phyloP scores from a whole-genome alignment of 1,140 invertebrate species.

The Heliconius eleuchia region DNA sequence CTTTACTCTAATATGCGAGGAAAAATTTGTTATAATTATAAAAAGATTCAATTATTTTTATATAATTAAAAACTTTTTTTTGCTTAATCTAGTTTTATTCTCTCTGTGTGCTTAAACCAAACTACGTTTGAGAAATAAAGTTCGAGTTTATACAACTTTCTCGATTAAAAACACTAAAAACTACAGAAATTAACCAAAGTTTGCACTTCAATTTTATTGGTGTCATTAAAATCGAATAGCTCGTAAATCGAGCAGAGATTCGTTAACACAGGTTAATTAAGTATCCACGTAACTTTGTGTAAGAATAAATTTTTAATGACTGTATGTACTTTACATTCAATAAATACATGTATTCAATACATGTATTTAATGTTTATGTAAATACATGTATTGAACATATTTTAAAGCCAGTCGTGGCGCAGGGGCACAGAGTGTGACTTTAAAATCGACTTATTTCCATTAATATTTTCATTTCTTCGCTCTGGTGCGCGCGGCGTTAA shows the following conservation, averaged over 20 bases:
- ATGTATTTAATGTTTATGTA: too few species aligned
- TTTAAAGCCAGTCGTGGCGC: too few species aligned
- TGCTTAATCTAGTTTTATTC: too few species aligned
- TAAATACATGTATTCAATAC: too few species aligned
- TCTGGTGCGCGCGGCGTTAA: too few species aligned
- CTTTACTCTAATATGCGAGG: accelerated
- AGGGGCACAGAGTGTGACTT: too few species aligned
- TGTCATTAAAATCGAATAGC: slow-evolving; percentile 10
- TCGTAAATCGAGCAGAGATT: slow-evolving; percentile 7
- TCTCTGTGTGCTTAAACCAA: too few species aligned
- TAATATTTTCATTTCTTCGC: too few species aligned
- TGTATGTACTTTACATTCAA: neutral
- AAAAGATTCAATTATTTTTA: too few species aligned
- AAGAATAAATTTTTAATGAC: neutral
- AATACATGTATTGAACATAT: too few species aligned
- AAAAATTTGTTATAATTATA: neutral
- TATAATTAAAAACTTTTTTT: too few species aligned
- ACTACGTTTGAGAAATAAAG: neutral
- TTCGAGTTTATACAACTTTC: neutral
- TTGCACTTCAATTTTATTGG: slow-evolving; percentile 5
- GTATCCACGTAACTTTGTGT: neutral
- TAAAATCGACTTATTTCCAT: too few species aligned
- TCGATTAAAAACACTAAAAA: neutral
- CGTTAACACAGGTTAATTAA: slow-evolving; percentile 5
- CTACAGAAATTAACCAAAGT: slow-evolving; percentile 10